Evolutionary conservation across 2,888 invertebrate genomes (phyloP).

Genomic region (Magallana nippona): DNA sequence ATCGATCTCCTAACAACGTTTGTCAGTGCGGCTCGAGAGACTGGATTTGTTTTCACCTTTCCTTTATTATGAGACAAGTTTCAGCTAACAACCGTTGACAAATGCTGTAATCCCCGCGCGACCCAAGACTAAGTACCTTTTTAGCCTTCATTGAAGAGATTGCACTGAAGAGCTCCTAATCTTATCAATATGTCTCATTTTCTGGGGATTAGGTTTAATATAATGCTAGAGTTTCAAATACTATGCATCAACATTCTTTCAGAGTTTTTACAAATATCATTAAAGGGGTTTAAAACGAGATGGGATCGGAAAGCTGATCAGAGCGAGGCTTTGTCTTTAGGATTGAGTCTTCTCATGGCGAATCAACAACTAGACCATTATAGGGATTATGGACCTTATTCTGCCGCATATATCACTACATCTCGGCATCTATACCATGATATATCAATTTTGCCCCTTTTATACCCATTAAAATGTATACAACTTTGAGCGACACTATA

Average conservation of each 20-base stretch:
- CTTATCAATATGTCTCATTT: slow-evolving; percentile 36
- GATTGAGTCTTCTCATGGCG: background rate
- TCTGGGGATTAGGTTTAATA: slow-evolving; percentile 32
- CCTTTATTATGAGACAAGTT: slow-evolving; percentile 21
- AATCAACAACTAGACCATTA: background rate
- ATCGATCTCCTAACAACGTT: slow-evolving; percentile 10
- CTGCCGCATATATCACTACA: too few relatives aligned
- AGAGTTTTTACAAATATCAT: slow-evolving; percentile 24
- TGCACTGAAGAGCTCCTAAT: slow-evolving; percentile 22
- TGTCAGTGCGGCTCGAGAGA: background rate
- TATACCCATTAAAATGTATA: too few relatives aligned
- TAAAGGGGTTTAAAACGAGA: slow-evolving; percentile 23
- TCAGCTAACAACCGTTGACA: slow-evolving; percentile 24
- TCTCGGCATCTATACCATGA: background rate
- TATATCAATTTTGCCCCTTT: too few relatives aligned
- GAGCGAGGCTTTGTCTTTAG: background rate
- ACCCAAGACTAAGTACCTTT: slow-evolving; percentile 18
- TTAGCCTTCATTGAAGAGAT: slow-evolving; percentile 22
- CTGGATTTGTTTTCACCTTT: slow-evolving; percentile 13
- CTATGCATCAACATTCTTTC: slow-evolving; percentile 29
- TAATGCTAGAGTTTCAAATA: slow-evolving; percentile 28
- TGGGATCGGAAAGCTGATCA: slow-evolving; percentile 5
- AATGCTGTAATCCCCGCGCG: slow-evolving; percentile 16
- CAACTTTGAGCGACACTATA: too few relatives aligned
- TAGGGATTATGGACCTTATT: too few relatives aligned